Evolutionary conservation across 2,888 invertebrate genomes (phyloP), one percentile per base, ranked within the genome.

Genomic region (Chesias legatella): DNA sequence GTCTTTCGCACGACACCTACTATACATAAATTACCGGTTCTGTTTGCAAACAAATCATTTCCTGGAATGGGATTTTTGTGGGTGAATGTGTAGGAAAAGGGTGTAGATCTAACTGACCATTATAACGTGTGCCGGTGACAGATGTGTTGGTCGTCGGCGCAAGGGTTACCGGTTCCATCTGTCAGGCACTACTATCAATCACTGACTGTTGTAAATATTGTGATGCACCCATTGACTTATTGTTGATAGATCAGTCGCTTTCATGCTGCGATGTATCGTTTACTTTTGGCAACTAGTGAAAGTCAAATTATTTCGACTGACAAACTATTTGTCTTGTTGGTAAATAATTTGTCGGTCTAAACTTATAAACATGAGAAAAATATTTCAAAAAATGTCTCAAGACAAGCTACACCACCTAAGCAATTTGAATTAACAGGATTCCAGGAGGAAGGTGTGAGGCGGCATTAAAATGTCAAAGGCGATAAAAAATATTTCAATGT

Each of bases 101-200:
- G 52, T 46, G 47, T 31, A 41, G 39, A 53, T 60, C 50, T 60
- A 56, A 58, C 52, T 79, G 75, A 75, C 76, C 78, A 71, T 61
- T 58, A 51, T 58, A 58, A 51, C 57, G 57, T 54, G 49, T 41
- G 58, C 37, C 53, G 36, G 53, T 63, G 80, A 80, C 85, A 85
- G 84, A 86, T 85, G 84, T n/a, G 76, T 54, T 64, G 60, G 53
- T 55, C 47, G 44, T 43, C 57, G 44, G 59, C 56, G 75, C 61
- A 81, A 82, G 85, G 83, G 85, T 82, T 84, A 71, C 64, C 60
- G 66, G 60, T 62, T 53, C 49, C 82, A 85, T 84, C 84, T 85
- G 85, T 78, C 78, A 66, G 48, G 56, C 62, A n/a, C n/a, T n/a
- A 78, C 78, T 70, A 86, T 86, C 83, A 79, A 86, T 86, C 85